These are phyloP conservation scores for Agapornis roseicollis DNA, from an alignment of 2,113 vertebrate species.

Conservation along the genomic window DNA sequence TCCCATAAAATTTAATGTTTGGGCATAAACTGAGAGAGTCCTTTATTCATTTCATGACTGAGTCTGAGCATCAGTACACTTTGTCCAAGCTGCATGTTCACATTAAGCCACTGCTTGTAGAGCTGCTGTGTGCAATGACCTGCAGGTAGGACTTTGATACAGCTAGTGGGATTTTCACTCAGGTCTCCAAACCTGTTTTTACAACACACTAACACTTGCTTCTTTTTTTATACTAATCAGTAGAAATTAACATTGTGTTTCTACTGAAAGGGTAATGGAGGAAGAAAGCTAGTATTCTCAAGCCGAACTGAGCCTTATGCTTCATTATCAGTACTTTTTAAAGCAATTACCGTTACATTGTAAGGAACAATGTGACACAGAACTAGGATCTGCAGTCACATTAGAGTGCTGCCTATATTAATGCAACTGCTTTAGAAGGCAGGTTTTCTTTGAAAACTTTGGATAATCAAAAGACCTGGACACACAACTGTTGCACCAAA, in stretches of 20 bases:
- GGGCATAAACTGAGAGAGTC: neutral
- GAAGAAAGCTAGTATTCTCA: neutral
- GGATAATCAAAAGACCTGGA: neutral
- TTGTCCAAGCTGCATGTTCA: rapidly evolving
- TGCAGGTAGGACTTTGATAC: rapidly evolving
- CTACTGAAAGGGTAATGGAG: neutral
- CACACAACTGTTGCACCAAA: neutral
- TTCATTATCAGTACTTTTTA: neutral
- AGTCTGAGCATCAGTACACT: neutral
- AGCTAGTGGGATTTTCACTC: neutral
- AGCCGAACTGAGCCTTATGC: neutral
- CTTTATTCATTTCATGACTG: neutral
- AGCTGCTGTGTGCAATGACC: neutral
- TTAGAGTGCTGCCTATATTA: neutral
- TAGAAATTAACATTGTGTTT: neutral
- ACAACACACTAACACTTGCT: neutral
- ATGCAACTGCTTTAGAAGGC: neutral
- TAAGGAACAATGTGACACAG: neutral
- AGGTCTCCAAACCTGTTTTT: neutral
- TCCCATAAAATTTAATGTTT: neutral
- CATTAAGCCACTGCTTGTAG: neutral
- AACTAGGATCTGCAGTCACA: neutral
- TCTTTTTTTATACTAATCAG: neutral
- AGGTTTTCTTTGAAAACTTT: neutral
- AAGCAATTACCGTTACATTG: neutral